Evolutionary conservation across 2,888 invertebrate genomes (phyloP), one percentile per base, ranked within the genome.

Genomic region (Nymphalis urticae): DNA sequence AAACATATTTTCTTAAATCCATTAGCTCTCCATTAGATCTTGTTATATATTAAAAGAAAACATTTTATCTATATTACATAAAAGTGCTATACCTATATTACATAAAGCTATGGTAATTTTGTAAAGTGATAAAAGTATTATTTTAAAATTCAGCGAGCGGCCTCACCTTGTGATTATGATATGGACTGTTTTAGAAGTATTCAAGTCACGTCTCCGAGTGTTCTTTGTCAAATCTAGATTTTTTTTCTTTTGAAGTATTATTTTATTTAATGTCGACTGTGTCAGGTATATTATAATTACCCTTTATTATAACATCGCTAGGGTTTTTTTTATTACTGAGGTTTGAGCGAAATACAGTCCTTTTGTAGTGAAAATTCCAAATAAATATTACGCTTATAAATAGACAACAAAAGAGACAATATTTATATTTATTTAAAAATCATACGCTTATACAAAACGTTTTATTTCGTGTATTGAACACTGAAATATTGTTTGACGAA

Each of bases 141-240:
- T 80, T 86, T 90, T 87, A 80, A 83, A 85, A 90, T 91, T 90
- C 90, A 77, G 80, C 76, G 72, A 77, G 79, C 82, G 82, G 77
- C 72, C 82, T 78, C 76, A 78, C 78, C 78, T 80, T 77, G 76
- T 81, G 83, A 86, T 87, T 88, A 88, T 86, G 83, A 86, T 87
- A 86, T 82, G 82, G 80, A 80, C 78, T 79, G 79, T 75, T 76
- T 75, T 71, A 72, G 73, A 69, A 62, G 69, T 70, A 90, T 89
- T 89, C 88, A 71, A 66, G 81, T 88, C 90, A 90, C 90, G 91
- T 89, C 73, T 75, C 69, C 75, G 75, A 72, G 77, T 77, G 80
- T 83, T 81, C 85, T 84, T 84, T 85, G 83, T 85, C 84, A 87
- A 85, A 88, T 87, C 85, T 85, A 82, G 84, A 74, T 77, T 75